A percentile compares a stretch with the other conserved stretches of the same genome.
Conservation (phyloP, 2,113 vertebrate genomes). For the Chlorodrepanis virens region DNA sequence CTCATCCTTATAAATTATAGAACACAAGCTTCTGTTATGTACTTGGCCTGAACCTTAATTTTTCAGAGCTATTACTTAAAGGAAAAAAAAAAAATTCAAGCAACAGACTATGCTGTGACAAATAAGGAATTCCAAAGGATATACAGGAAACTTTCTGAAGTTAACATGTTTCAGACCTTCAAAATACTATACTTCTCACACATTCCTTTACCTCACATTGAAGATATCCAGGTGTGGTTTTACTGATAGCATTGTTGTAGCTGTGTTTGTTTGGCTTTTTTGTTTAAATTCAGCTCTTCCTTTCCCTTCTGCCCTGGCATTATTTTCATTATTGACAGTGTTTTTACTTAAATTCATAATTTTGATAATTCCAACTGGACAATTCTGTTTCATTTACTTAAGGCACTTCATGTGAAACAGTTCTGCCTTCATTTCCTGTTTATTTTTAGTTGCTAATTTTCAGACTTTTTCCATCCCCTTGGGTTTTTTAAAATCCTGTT, state of each 20-base stretch:
- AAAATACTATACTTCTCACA: background rate
- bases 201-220: background rate
- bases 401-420: constrained; percentile 14
- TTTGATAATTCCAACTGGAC: constrained; percentile 29
- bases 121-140: background rate
- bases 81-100: background rate
- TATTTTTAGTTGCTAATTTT: constrained; percentile 66
- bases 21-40: background rate
- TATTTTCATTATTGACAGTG: background rate
- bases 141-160: background rate
- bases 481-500: constrained; percentile 58
- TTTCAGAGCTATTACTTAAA: background rate
- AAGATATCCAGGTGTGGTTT: background rate
- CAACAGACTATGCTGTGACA: background rate
- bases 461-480: constrained; percentile 53
- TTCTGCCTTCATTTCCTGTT: constrained; percentile 61
- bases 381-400: constrained; percentile 27
- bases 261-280: background rate
- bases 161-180: background rate
- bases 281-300: background rate
- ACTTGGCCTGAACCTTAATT: background rate
- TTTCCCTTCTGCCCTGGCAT: background rate
- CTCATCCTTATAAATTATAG: background rate
- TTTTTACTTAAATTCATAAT: constrained; percentile 24
- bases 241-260: background rate